A percentile compares a stretch with the other conserved stretches of the same genome.
Evolutionary conservation across 2,888 invertebrate genomes (phyloP).

Genomic region (Neoascia interrupta): DNA sequence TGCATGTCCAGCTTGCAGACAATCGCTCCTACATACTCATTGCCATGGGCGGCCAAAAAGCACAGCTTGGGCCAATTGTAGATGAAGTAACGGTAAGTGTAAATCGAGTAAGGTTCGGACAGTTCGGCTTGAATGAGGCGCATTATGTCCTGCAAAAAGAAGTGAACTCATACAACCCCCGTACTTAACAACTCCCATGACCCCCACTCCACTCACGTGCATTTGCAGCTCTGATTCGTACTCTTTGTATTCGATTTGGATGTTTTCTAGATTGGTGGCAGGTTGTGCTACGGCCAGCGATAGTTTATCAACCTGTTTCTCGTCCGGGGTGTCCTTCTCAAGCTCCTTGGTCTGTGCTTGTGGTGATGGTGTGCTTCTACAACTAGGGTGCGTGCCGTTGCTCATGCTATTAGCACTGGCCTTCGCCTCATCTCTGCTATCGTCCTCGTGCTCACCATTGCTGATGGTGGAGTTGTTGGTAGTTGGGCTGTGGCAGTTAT

Average conservation of each 20-base stretch:
- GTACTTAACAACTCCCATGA: no score
- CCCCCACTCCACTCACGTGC: slow-evolving; percentile 86
- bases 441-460: slow-evolving; percentile 1
- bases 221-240: slow-evolving; percentile 98
- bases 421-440: slow-evolving; percentile 1
- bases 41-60: slow-evolving; percentile 94
- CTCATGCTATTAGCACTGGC: slow-evolving; percentile 18
- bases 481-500: slow-evolving; percentile 71
- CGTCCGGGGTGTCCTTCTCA: neutral
- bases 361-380: slow-evolving; percentile 61
- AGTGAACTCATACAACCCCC: no score
- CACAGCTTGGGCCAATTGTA: slow-evolving; percentile 99
- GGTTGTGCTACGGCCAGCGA: slow-evolving; percentile 49
- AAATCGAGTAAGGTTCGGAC: slow-evolving; percentile 99
- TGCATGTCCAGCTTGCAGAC: slow-evolving; percentile 99
- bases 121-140: slow-evolving; percentile 98
- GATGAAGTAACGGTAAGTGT: slow-evolving; percentile 99
- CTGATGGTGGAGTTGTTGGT: no score
- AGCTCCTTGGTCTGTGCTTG: slow-evolving; percentile 14
- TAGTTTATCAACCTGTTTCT: slow-evolving; percentile 32
- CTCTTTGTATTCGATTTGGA: slow-evolving; percentile 82
- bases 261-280: slow-evolving; percentile 71
- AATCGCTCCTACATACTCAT: slow-evolving; percentile 96
- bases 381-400: slow-evolving; percentile 50
- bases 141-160: slow-evolving; percentile 88